Evolutionary conservation across 2,797 vertebrate species (phyloP).

Genomic region (Chiloscyllium punctatum): DNA sequence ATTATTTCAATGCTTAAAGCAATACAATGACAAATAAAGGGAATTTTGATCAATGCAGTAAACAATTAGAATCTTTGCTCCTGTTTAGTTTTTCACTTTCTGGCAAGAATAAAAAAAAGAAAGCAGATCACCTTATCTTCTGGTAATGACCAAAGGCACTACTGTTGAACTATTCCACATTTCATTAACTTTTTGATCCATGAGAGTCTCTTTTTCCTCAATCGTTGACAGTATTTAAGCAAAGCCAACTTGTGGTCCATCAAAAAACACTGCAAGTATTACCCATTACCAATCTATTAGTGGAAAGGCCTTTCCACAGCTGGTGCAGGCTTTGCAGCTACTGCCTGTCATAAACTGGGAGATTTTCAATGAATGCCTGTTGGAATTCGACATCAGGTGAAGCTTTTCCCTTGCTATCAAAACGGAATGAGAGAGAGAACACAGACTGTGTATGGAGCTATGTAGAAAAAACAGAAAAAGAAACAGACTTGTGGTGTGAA

Average conservation of each 20-base stretch:
- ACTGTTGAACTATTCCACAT: slow-evolving; percentile 11
- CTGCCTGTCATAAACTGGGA: not conserved
- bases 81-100: not conserved
- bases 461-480: not conserved
- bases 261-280: not conserved
- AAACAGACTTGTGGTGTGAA: not conserved
- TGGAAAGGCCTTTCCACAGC: not conserved
- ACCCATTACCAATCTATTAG: not conserved
- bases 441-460: not conserved
- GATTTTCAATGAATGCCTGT: not conserved
- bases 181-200: not conserved
- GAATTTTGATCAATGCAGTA: not conserved
- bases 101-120: not conserved
- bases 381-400: not conserved
- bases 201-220: not conserved
- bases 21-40: not conserved
- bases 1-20: not conserved
- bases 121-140: not conserved
- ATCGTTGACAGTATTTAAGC: not conserved
- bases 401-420: not conserved
- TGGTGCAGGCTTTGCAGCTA: not conserved
- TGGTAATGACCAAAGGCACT: not conserved
- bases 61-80: not conserved
- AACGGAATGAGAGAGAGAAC: not conserved
- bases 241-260: not conserved